Base-by-base conservation (phyloP, 2,888 invertebrate species). In the Drosophila hamatofila region DNA sequence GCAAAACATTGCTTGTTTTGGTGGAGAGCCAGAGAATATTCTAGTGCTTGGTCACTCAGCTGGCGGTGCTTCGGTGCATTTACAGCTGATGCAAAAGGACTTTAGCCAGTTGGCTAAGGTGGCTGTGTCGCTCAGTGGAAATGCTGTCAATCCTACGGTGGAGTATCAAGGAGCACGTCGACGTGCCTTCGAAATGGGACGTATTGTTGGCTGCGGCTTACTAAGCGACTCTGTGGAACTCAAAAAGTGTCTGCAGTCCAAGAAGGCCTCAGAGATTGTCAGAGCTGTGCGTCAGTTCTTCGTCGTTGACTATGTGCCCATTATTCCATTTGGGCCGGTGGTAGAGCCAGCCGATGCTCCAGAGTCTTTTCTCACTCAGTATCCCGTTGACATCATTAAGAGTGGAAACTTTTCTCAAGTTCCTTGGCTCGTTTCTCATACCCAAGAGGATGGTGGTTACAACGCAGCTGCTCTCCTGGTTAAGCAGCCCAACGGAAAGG, bases 41-140 rank as follows among this genome's bases (percentile, higher is more conserved):
- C 95, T 96, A 0, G 91, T 96, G 6, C 92, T 94, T 0, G 97
- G 97, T 4, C 94, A 95, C 88, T 96, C 96, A 6, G 96, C 96
- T 0, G 97, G 97, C 0, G 96, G 95, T 35, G 96, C 95, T 9
- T 96, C 96, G 80, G 96, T 95, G 0, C 96, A 96, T 90, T 95
- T 96, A 72, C 96, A 96, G 76, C 94, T 95, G 76, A 81, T 96
- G n/a, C 95, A 95, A 0, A 95, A 95, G 14, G 70, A 86, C 7
- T 79, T 90, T 3, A 61, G 68, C 14, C 55, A 80, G 2, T 11
- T 85, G 39, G 88, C 88, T 0, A 85, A 67, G 21, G 73, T 37
- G 12, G 83, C 88, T 0, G 51, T 73, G 4, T 96, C 96, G 0
- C 94, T 95, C 90, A 96, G 97, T 86, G 97, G 97, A 0, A 94